phyloP scores from a whole-genome alignment of 1,140 invertebrate genomes.

The Drosophila rufa region DNA sequence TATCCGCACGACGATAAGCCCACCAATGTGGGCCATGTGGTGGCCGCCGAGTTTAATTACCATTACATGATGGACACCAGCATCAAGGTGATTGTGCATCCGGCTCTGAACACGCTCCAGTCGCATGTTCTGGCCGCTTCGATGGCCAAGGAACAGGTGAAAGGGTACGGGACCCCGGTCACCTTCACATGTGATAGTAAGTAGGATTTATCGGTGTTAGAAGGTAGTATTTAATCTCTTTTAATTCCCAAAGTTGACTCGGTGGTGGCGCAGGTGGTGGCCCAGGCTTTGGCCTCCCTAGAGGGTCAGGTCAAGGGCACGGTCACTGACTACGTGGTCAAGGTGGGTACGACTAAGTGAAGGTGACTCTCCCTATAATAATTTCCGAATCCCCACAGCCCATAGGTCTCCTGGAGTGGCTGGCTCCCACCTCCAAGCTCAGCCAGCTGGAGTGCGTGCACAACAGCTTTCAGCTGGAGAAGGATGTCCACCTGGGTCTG shows the following conservation, averaged over 20 bases:
- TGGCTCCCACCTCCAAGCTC: constrained; percentile 87
- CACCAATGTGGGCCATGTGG: constrained; percentile 92
- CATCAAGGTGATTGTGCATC: constrained; percentile 94
- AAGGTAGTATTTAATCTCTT: too few relatives aligned
- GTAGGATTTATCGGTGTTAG: constrained; percentile 22
- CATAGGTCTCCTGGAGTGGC: constrained; percentile 82
- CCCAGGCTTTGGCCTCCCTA: constrained; percentile 93
- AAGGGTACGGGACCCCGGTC: constrained; percentile 88
- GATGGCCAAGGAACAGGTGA: constrained; percentile 72
- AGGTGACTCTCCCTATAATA: background rate
- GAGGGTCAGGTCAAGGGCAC: constrained; percentile 89
- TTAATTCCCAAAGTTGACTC: constrained; percentile 90
- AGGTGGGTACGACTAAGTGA: constrained; percentile 33
- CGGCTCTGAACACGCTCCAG: constrained; percentile 86
- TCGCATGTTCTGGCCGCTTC: constrained; percentile 83
- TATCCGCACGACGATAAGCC: constrained; percentile 89
- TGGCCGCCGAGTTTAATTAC: constrained; percentile 93
- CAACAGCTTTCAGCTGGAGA: constrained; percentile 96
- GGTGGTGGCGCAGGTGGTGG: constrained; percentile 94
- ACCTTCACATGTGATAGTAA: constrained; percentile 95
- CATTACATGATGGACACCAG: constrained; percentile 91
- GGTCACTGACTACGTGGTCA: constrained; percentile 89
- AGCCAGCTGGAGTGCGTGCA: constrained; percentile 97
- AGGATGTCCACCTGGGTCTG: constrained; percentile 93
- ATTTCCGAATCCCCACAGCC: constrained; percentile 33